Base-by-base conservation (phyloP, 1,140 invertebrate species). In the Muscidifurax raptorellus region DNA sequence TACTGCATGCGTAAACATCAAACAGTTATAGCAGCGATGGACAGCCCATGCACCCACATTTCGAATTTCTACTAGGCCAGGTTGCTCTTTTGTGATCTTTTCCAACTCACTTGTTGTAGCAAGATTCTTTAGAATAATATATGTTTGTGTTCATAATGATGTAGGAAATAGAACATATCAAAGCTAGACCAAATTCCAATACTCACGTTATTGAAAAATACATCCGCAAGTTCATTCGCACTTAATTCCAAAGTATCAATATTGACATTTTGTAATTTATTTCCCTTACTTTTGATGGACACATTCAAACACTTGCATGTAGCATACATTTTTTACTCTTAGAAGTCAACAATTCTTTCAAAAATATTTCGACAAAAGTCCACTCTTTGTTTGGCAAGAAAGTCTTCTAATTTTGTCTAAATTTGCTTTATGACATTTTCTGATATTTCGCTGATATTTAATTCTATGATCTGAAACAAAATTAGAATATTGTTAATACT, bases 241-340 rank as follows among this genome's bases (percentile, higher is more conserved):
- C 89, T 89, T 72, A 94, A 80, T 76, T 92, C 90, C 47, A 93
- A 82, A 80, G 90, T 88, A 74, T 92, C 89, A 44, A 91, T 82
- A 82, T 89, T 90, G 85, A 92, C 86, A 76, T 88, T 87, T 44
- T 90, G 87, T 80, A 93, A 87, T 86, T 93, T 91, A 84, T 85
- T 88, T 40, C 86, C 89, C 84, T 91, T 90, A 36, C 91, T 90
- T 87, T 91, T 92, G 77, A 94, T 93, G 67, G 91, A 90, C 30
- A 94, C 91, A 87, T 94, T 94, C 74, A 94, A 89, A 89, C 94
- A 94, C 87, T 93, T 93, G 85, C 94, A 94, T 66, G 91, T 88
- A 69, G 92, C 64, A 86, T 90, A 88, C 91, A 92, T 92, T 66
- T 90, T 90, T 81, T 47, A 28, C 64, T 40, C 64, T 78, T 71